Conservation (phyloP, 2,888 invertebrate genomes). For the Himalopsyche tibetana region DNA sequence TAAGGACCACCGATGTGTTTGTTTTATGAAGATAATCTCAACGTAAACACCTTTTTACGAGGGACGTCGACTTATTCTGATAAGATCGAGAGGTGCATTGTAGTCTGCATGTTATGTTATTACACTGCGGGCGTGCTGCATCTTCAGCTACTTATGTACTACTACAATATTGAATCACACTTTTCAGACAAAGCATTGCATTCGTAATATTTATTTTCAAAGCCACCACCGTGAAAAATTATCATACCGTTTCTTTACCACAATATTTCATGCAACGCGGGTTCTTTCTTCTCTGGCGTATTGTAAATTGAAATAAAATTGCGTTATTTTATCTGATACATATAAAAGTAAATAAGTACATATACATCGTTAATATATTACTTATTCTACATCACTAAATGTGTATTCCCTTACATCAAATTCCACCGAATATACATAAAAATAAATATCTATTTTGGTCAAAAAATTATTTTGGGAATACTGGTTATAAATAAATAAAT, state of each 20-base stretch:
- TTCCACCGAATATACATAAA: no score
- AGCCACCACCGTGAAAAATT: neutral
- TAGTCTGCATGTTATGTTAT: constrained; percentile 27
- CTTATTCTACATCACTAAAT: no score
- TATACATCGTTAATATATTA: no score
- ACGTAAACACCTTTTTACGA: constrained; percentile 40
- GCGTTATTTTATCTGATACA: no score
- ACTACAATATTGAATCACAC: constrained; percentile 27
- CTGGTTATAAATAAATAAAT: no score
- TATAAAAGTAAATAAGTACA: no score
- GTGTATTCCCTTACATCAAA: no score
- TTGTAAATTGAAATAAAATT: no score
- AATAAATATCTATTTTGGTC: no score
- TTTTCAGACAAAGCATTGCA: constrained; percentile 7
- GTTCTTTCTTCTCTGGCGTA: no score
- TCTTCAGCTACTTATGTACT: neutral
- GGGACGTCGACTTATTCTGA: constrained; percentile 34
- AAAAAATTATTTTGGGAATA: no score
- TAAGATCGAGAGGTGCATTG: constrained; percentile 33
- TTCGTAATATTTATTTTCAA: constrained; percentile 27
- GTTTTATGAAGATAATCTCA: constrained; percentile 42
- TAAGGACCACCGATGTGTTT: constrained; percentile 37
- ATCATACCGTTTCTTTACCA: neutral
- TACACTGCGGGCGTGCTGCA: constrained; percentile 38
- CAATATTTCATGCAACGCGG: no score